Conservation (phyloP, 2,797 vertebrate genomes). For the Calcarius lapponicus region DNA sequence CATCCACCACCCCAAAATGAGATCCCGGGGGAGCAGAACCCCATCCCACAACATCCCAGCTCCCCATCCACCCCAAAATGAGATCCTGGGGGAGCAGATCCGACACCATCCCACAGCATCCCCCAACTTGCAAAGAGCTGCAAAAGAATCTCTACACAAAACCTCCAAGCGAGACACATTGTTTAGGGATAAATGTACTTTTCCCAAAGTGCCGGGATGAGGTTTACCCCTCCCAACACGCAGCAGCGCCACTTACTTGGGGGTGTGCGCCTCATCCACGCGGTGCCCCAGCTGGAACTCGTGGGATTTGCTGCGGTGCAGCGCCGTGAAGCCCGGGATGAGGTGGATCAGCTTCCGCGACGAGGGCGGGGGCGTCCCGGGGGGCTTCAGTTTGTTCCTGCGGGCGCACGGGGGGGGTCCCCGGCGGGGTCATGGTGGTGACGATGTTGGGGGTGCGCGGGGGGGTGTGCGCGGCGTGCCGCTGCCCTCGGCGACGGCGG, state of each 20-base stretch:
- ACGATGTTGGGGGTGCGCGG: slow-evolving; percentile 92
- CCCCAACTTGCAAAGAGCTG: fast-evolving
- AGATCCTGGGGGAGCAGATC: neutral
- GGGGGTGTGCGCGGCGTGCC: slow-evolving; percentile 88
- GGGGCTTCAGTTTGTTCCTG: slow-evolving; percentile 92
- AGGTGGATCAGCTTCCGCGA: slow-evolving; percentile 95
- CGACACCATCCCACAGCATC: neutral
- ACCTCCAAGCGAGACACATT: fast-evolving
- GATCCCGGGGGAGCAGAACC: neutral
- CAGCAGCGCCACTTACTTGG: slow-evolving; percentile 84
- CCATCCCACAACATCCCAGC: fast-evolving
- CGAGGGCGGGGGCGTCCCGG: slow-evolving; percentile 91
- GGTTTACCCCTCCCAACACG: neutral
- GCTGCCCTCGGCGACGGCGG: slow-evolving; percentile 92
- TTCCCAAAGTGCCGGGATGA: no score
- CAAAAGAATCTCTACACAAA: neutral
- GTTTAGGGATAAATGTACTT: fast-evolving
- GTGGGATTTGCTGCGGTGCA: slow-evolving; percentile 98
- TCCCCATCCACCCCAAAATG: neutral
- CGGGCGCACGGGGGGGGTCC: slow-evolving; percentile 88
- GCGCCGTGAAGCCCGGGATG: slow-evolving; percentile 90
- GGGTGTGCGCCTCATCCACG: slow-evolving; percentile 89
- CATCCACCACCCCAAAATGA: no score
- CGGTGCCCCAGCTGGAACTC: slow-evolving; percentile 97
- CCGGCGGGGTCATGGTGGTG: slow-evolving; percentile 88